Conservation (phyloP, 2,113 vertebrate genomes). For the human region DNA sequence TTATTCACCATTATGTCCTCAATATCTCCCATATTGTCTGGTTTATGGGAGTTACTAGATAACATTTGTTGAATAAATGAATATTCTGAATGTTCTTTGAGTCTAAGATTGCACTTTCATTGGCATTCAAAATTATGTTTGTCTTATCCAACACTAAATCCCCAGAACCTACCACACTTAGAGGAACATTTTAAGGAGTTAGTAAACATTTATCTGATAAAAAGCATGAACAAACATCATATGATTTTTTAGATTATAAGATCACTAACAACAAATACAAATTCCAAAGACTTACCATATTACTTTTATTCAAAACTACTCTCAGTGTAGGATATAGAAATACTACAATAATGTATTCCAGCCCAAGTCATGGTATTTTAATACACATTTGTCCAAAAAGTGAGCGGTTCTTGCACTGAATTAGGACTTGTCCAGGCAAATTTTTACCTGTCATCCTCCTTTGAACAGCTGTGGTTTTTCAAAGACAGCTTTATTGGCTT, state of each 20-base stretch:
- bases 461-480: neutral
- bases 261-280: neutral
- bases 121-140: neutral
- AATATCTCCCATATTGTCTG: neutral
- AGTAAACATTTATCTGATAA: neutral
- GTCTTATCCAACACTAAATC: neutral
- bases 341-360: neutral
- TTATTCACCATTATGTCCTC: neutral
- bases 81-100: slow-evolving; percentile 4
- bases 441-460: neutral
- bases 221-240: neutral
- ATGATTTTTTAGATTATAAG: neutral
- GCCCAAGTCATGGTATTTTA: neutral
- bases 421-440: neutral
- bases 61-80: neutral
- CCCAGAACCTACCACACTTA: neutral
- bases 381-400: neutral
- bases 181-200: neutral
- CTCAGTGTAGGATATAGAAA: neutral
- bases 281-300: neutral
- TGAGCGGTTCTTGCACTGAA: neutral
- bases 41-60: neutral
- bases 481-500: slow-evolving; percentile 2
- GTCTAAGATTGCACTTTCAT: neutral
- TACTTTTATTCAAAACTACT: neutral